Base-by-base conservation (phyloP, 2,888 invertebrate genomes). In the Cheilosia vulpina region DNA sequence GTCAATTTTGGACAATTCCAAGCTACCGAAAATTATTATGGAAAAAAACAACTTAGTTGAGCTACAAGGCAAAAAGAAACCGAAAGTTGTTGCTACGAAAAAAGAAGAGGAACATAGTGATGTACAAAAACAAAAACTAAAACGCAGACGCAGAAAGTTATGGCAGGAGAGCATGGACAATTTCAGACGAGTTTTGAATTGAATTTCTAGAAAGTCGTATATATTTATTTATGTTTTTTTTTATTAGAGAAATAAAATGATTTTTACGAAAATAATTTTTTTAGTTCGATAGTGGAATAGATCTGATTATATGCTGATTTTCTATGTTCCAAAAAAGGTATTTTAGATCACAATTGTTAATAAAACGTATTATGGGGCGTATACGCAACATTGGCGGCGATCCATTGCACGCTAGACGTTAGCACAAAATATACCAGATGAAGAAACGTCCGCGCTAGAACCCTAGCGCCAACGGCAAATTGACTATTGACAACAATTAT, bases 151-250 rank as follows among this genome's bases (percentile, higher is more conserved):
- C 0, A 47, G 73, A 13, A 55, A 68, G 27, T 21, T 68, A 2
- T 19, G 75, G 13, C 27, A 4, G 6, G 66, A 77, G 21, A 47
- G 43, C n/a, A 68, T 82, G 82, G 82, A 77, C 15, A 77, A 82
- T n/a, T 41, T 82, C 0, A 66, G 77, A 62, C 66, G 52, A 60
- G 65, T 82, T 60, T 53, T 76, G 66, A 45, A 9, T 34, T 53
- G n/a, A 41, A 31, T 27, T 11, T 11, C 2, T 34, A 31, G 4
- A 9, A 50, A 38, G 13, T 38, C 21, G 0, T 38, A 13, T 41
- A 38, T 50, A 62, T 52, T 41, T 52, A 21, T 66, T 55, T 62
- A 47, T 31, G 9, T 7, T 31, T 69, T 58, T 50, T 21, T 58
- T n/a, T 57, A 69, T 58, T 5, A 13, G 27, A 11, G 3, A 53